Evolutionary conservation across 1,140 invertebrate genomes (phyloP).

Genomic region (Psilanteris sp.): DNA sequence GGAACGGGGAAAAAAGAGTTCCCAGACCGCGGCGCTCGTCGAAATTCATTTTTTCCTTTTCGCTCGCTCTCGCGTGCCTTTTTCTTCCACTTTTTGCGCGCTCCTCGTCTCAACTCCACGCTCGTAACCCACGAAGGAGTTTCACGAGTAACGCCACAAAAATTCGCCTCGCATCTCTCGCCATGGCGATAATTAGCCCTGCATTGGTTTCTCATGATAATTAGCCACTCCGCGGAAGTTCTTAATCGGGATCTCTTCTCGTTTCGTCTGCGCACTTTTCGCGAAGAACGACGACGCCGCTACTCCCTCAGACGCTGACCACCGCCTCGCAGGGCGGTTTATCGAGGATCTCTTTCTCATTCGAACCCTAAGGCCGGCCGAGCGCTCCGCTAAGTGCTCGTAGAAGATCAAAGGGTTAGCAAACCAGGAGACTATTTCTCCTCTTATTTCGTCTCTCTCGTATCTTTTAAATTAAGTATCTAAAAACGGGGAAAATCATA

Average conservation of each 20-base stretch:
- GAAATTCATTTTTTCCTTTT: constrained; percentile 58
- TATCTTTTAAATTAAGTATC: constrained; percentile 58
- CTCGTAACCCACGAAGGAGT: constrained; percentile 58
- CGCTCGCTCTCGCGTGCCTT: constrained; percentile 43
- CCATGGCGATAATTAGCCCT: constrained; percentile 63
- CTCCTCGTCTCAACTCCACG: constrained; percentile 45
- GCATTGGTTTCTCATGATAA: constrained; percentile 66
- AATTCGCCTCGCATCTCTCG: constrained; percentile 58
- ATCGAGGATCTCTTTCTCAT: constrained; percentile 56
- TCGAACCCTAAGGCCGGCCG: constrained; percentile 58
- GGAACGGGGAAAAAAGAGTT: constrained; percentile 28
- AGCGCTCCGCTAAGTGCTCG: constrained; percentile 62
- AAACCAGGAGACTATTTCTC: constrained; percentile 51
- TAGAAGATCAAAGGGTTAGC: constrained; percentile 72
- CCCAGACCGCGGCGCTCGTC: constrained; percentile 58
- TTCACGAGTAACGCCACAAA: constrained; percentile 61
- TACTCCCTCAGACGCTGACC: constrained; percentile 56
- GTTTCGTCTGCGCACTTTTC: constrained; percentile 47
- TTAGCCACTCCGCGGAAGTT: constrained; percentile 65
- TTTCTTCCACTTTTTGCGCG: constrained; percentile 58
- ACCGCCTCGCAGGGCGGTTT: constrained; percentile 57
- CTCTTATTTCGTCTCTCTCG: constrained; percentile 33
- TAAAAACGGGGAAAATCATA: constrained; percentile 56
- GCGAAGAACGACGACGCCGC: constrained; percentile 53
- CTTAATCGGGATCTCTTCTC: constrained; percentile 60